These are phyloP conservation scores for Hydrolagus affinis DNA, from an alignment of 2,113 vertebrate genomes.

Conservation along the genomic window DNA sequence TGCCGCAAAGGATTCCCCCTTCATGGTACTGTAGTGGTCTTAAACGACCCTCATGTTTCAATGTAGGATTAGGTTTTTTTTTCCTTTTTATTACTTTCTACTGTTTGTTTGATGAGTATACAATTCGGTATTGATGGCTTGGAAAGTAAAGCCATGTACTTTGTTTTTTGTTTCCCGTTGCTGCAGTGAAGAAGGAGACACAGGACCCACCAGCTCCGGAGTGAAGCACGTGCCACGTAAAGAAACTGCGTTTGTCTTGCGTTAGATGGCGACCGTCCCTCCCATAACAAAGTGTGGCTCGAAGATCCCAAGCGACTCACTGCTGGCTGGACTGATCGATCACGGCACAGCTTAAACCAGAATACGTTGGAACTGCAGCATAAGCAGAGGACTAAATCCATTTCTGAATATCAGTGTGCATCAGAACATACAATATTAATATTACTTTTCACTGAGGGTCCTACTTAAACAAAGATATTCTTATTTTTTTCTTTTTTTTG, in stretches of 20 bases:
- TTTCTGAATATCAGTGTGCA: not conserved
- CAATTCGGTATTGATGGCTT: not conserved
- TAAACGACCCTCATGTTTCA: not conserved
- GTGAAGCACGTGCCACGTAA: not conserved
- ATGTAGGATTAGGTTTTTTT: not conserved
- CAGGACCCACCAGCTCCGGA: constrained; percentile 41
- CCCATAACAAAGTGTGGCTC: not conserved
- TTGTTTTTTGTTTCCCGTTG: constrained; percentile 36
- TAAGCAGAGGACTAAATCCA: constrained; percentile 16
- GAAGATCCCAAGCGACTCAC: constrained; percentile 7
- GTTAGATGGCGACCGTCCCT: constrained; percentile 13
- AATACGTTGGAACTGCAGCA: not conserved
- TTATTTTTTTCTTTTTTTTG: constrained; percentile 19
- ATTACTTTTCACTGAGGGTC: not conserved
- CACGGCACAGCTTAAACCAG: not conserved
- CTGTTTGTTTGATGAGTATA: not conserved
- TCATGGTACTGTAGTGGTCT: too few relatives aligned
- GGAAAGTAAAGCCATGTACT: constrained; percentile 29
- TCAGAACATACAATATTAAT: constrained; percentile 3
- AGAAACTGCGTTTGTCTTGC: constrained; percentile 15
- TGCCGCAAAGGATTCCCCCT: too few relatives aligned
- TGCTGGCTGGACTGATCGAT: constrained; percentile 15
- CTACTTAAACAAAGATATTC: constrained; percentile 24
- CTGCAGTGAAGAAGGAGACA: constrained; percentile 45
- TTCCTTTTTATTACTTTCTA: constrained; percentile 9